A percentile compares a stretch with the other conserved stretches of the same genome.
phyloP scores from a whole-genome alignment of 2,888 invertebrate genomes.

The Sipha maydis region DNA sequence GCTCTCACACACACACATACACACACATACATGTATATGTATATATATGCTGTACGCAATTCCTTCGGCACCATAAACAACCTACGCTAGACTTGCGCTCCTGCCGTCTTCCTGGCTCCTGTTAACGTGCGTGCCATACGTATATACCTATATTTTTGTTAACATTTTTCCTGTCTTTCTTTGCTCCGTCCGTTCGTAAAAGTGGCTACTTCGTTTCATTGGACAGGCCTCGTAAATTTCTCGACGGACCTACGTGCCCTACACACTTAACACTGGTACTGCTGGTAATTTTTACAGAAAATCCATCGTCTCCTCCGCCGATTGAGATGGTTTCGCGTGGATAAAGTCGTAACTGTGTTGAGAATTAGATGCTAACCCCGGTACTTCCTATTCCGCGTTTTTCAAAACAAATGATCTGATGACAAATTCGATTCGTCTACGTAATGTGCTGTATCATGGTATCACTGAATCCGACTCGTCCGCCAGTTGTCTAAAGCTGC shows the following conservation, averaged over 20 bases:
- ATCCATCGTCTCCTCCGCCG: too few relatives aligned
- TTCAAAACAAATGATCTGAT: too few relatives aligned
- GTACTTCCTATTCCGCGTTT: too few relatives aligned
- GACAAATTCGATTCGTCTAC: not conserved
- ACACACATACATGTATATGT: too few relatives aligned
- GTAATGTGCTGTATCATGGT: not conserved
- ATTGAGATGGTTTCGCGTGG: too few relatives aligned
- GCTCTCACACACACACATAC: too few relatives aligned
- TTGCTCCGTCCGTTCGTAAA: not conserved
- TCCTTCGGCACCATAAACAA: slow-evolving; percentile 14
- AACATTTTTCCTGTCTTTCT: not conserved
- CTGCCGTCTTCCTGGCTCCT: not conserved
- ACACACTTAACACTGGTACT: not conserved
- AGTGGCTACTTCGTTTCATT: not conserved
- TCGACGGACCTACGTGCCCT: not conserved
- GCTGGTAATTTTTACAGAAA: too few relatives aligned
- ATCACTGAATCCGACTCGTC: not conserved
- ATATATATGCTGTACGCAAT: not conserved
- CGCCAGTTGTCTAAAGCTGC: not conserved
- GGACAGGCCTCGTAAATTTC: not conserved
- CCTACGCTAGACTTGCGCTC: not conserved
- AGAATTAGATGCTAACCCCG: too few relatives aligned
- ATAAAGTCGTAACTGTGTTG: too few relatives aligned
- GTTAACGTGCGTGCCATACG: not conserved
- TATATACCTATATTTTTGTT: not conserved